Percentiles rank a stretch among this genome's conserved stretches.
Evolutionary conservation across 2,888 invertebrate genomes (phyloP).

Genomic region (Folsomia candida): DNA sequence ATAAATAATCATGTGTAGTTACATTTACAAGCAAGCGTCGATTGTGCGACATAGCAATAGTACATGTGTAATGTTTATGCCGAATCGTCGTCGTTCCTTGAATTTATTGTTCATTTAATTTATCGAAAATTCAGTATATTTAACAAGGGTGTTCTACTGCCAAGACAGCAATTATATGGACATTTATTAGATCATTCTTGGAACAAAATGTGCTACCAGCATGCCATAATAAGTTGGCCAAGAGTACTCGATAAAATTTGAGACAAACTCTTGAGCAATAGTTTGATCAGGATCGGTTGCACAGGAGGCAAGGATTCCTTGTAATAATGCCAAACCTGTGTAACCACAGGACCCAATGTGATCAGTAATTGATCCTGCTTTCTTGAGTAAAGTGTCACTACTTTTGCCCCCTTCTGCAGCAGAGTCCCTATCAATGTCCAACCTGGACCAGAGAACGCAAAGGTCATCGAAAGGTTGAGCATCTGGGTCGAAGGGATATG

Average conservation of each 20-base stretch:
- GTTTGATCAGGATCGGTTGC: not conserved
- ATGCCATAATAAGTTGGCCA: constrained; percentile 26
- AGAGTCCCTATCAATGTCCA: not conserved
- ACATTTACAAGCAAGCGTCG: no score
- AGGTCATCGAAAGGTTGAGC: constrained; percentile 14
- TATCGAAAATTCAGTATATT: not conserved
- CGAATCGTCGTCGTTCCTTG: not conserved
- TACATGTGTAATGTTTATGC: no score
- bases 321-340: constrained; percentile 23
- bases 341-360: constrained; percentile 22
- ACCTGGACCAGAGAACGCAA: constrained; percentile 18
- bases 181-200: not conserved
- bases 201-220: constrained; percentile 1
- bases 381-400: not conserved
- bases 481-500: constrained; percentile 18
- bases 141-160: not conserved
- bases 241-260: constrained; percentile 2
- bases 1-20: no score
- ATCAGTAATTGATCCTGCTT: constrained; percentile 9
- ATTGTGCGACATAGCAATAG: no score
- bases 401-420: not conserved
- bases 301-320: constrained; percentile 12
- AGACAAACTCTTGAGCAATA: not conserved
- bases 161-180: not conserved
- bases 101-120: not conserved